These are phyloP conservation scores for Sarcoramphus papa DNA, from an alignment of 2,797 vertebrate genomes.

Conservation along the genomic window DNA sequence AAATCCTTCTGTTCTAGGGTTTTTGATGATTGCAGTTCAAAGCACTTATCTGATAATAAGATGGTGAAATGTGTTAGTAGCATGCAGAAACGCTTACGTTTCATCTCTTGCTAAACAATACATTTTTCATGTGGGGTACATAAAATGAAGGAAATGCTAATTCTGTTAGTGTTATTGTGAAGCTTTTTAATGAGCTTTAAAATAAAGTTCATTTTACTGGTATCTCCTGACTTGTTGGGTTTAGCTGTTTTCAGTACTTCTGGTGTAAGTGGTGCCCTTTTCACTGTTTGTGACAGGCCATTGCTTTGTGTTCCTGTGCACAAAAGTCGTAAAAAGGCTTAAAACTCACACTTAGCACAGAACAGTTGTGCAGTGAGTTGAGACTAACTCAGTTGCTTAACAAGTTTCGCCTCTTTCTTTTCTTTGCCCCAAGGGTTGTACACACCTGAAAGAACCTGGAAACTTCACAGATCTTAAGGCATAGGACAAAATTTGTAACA, in stretches of 20 bases:
- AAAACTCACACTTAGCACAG: not conserved
- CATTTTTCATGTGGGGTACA: constrained; percentile 62
- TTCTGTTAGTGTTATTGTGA: constrained; percentile 72
- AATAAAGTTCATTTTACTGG: constrained; percentile 78
- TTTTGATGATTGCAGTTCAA: constrained; percentile 64
- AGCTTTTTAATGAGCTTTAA: constrained; percentile 76
- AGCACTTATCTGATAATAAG: constrained; percentile 46
- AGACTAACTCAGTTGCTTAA: not conserved
- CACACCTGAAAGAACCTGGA: not conserved
- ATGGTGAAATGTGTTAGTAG: constrained; percentile 72
- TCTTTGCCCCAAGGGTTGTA: not conserved
- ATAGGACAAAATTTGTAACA: not conserved
- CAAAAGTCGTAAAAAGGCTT: accelerated
- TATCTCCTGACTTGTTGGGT: constrained; percentile 32
- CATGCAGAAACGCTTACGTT: constrained; percentile 70
- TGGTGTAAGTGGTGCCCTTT: not conserved
- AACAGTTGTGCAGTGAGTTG: not conserved
- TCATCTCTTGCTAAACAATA: constrained; percentile 63
- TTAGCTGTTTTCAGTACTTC: not conserved
- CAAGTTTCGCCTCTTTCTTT: not conserved
- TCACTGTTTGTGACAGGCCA: not conserved
- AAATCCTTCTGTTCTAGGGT: constrained; percentile 27
- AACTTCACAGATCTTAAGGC: not conserved
- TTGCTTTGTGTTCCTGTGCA: not conserved
- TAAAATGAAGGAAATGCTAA: constrained; percentile 64